Evolutionary conservation across 2,888 invertebrate species (phyloP).

Genomic region (Cryptocephalus moraei): DNA sequence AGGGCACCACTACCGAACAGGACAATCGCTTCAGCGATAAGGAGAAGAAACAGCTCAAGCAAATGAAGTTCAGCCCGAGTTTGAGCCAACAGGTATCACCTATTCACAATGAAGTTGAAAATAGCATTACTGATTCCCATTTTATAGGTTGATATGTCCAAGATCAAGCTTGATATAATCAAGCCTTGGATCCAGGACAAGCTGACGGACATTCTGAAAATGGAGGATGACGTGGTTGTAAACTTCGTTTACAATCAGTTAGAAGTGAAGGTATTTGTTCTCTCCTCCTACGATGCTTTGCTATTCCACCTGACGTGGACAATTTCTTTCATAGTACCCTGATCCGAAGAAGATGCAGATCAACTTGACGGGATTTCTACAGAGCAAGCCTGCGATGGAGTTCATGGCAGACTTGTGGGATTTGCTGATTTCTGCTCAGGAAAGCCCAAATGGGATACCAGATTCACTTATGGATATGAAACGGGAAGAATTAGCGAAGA

Average conservation of each 20-base stretch:
- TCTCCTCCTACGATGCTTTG: neutral
- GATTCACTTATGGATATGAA: constrained; percentile 90
- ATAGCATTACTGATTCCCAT: neutral
- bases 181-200: constrained; percentile 99
- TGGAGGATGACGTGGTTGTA: constrained; percentile 98
- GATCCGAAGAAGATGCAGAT: constrained; percentile 99
- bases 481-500: constrained; percentile 89
- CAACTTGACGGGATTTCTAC: constrained; percentile 97
- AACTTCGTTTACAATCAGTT: constrained; percentile 98
- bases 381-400: constrained; percentile 92
- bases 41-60: constrained; percentile 96
- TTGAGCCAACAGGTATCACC: constrained; percentile 74
- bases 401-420: constrained; percentile 99
- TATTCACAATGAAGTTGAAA: neutral
- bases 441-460: constrained; percentile 92
- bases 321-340: constrained; percentile 59
- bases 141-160: constrained; percentile 88
- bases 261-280: constrained; percentile 69
- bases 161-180: constrained; percentile 93
- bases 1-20: constrained; percentile 98
- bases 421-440: constrained; percentile 87
- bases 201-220: constrained; percentile 89
- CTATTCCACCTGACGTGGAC: neutral
- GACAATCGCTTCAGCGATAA: constrained; percentile 99
- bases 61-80: constrained; percentile 96